Base-by-base conservation (phyloP, 2,888 invertebrate genomes). In the Cosmopolites sordidus region DNA sequence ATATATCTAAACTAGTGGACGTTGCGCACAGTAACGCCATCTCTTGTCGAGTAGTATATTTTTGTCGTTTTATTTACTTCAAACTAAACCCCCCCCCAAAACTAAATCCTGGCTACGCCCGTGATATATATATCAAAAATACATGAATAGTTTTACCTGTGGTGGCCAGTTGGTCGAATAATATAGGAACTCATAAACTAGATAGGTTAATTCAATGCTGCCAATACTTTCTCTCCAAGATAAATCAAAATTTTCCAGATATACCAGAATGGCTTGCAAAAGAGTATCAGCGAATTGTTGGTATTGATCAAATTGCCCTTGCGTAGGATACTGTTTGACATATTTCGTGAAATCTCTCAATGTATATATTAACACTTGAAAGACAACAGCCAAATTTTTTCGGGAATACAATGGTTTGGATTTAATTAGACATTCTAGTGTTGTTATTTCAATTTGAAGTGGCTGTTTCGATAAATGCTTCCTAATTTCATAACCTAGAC, bases 191-290 rank as follows among this genome's bases (percentile, higher is more conserved):
- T 76, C 76, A 51, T 80, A 74, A 9, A 78, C 75, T 3, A 78
- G 71, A 40, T 76, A 75, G 18, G 81, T 72, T 11, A 90, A 73
- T 60, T 85, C 85, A 54, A 86, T 78, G 0, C 87, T 83, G 74
- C 89, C 89, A 2, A 89, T 77, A 52, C 86, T 87, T 62, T 89
- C 87, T 51, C 84, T 81, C 89, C 89, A 89, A 27, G 84, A 84
- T n/a, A 89, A 83, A 56, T 84, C 80, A 61, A 84, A 85, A 41
- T 83, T 79, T 54, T 83, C 81, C 5, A 89, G 82, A 41, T 88
- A 74, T 0, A 78, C 76, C 16, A 82, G 76, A n/a, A 89, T 73
- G 1, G 80, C 82, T 51, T 87, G 83, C 53, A 89, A 71, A 1
- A 87, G 77, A n/a, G 62, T 82, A 78, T 59, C 81, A 16, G 50